Conservation (phyloP, 2,113 vertebrate species). For the Zosterops japonicus region DNA sequence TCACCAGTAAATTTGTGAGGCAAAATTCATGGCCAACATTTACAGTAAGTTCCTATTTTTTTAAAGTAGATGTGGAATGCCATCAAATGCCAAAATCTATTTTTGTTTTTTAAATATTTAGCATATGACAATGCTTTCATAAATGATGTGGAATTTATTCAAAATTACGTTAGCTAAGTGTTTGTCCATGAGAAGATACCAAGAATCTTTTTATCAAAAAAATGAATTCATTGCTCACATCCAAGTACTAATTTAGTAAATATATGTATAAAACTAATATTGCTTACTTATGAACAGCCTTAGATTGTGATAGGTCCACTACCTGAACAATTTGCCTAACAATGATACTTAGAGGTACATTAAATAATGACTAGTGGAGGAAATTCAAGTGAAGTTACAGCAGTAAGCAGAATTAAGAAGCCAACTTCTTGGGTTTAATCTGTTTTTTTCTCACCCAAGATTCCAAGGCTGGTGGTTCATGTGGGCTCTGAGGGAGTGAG, state of each 20-base stretch:
- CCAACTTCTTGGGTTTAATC: no score
- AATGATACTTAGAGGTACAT: background rate
- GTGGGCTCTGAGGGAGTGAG: no score
- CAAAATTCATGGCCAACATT: background rate
- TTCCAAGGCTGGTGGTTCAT: no score
- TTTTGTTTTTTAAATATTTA: background rate
- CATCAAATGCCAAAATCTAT: background rate
- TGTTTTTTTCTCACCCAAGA: no score
- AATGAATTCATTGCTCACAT: background rate
- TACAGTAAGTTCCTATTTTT: background rate
- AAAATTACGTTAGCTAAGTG: background rate
- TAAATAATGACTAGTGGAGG: background rate
- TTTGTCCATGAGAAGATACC: background rate
- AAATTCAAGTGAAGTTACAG: background rate
- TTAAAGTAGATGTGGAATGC: background rate
- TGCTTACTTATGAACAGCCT: background rate
- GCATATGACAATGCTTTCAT: background rate
- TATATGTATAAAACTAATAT: background rate
- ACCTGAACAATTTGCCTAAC: background rate
- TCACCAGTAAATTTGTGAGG: background rate
- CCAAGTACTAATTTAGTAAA: background rate
- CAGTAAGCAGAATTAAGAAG: background rate
- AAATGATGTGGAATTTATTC: background rate
- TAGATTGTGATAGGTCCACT: background rate
- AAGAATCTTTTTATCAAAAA: background rate